A percentile compares a stretch with the other conserved stretches of the same genome.
Conservation (phyloP, 2,888 invertebrate species). For the Sinhomidia bicolor region DNA sequence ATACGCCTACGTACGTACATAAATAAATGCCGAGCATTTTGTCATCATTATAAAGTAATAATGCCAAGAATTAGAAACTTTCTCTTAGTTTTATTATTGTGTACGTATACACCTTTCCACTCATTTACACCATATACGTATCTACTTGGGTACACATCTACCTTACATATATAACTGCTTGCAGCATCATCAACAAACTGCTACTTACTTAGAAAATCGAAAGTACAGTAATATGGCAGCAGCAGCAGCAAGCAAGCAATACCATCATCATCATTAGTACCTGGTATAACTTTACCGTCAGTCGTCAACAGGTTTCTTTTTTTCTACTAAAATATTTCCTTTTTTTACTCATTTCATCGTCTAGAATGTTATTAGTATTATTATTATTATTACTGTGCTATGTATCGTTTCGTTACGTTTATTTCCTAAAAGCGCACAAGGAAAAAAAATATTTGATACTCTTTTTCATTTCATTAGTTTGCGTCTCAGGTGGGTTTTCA, state of each 20-base stretch:
- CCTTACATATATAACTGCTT: too few relatives aligned
- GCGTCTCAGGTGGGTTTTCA: slow-evolving; percentile 67
- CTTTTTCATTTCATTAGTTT: slow-evolving; percentile 62
- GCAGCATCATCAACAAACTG: neutral
- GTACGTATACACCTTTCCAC: too few relatives aligned
- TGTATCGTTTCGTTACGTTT: neutral
- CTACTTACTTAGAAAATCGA: neutral
- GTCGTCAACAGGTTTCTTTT: slow-evolving; percentile 62
- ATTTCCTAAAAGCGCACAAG: slow-evolving; percentile 7
- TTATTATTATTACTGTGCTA: neutral
- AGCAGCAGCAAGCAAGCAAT: too few relatives aligned
- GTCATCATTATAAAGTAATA: neutral
- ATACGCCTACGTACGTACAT: neutral
- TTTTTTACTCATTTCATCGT: neutral
- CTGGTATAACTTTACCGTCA: neutral
- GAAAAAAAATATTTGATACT: slow-evolving; percentile 48
- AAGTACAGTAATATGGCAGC: too few relatives aligned
- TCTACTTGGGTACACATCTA: too few relatives aligned
- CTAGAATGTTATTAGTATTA: neutral
- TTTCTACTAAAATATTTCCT: neutral
- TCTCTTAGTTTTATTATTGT: neutral
- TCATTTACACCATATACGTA: too few relatives aligned
- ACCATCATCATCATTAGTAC: too few relatives aligned
- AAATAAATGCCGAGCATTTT: neutral
- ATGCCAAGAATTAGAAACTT: neutral